phyloP scores from a whole-genome alignment of 2,888 invertebrate species.

The Linhomoeus sp. region DNA sequence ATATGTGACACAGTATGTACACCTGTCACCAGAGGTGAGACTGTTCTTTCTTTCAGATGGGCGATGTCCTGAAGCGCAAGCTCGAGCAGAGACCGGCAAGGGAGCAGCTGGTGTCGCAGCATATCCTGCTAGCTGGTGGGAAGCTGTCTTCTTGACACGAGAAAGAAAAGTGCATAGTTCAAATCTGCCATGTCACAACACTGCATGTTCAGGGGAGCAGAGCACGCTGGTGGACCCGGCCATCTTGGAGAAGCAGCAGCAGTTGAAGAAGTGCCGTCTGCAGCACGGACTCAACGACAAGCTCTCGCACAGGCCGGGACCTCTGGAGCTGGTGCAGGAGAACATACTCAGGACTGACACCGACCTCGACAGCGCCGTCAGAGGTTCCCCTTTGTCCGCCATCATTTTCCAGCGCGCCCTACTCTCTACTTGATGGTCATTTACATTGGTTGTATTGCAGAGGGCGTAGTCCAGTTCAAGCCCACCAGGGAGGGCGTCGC shows the following conservation, averaged over 20 bases:
- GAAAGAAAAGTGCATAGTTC: too few species aligned
- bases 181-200: too few species aligned
- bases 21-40: too few species aligned
- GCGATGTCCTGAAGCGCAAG: constrained; percentile 84
- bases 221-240: constrained; percentile 48
- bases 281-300: constrained; percentile 90
- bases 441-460: constrained; percentile 35
- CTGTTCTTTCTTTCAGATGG: too few species aligned
- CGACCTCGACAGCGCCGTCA: constrained; percentile 66
- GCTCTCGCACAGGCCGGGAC: constrained; percentile 82
- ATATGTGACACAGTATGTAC: too few species aligned
- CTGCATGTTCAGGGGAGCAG: not conserved
- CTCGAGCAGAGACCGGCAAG: constrained; percentile 84
- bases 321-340: constrained; percentile 84
- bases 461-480: constrained; percentile 73
- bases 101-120: constrained; percentile 77
- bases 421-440: too few species aligned
- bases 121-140: constrained; percentile 52
- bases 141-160: too few species aligned
- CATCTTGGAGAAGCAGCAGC: constrained; percentile 81
- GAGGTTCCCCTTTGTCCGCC: constrained; percentile 39
- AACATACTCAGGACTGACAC: constrained; percentile 85
- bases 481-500: too few species aligned
- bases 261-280: constrained; percentile 79
- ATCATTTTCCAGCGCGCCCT: too few species aligned